Base-by-base conservation (phyloP, 2,797 vertebrate species). In the Etheostoma perlongum region DNA sequence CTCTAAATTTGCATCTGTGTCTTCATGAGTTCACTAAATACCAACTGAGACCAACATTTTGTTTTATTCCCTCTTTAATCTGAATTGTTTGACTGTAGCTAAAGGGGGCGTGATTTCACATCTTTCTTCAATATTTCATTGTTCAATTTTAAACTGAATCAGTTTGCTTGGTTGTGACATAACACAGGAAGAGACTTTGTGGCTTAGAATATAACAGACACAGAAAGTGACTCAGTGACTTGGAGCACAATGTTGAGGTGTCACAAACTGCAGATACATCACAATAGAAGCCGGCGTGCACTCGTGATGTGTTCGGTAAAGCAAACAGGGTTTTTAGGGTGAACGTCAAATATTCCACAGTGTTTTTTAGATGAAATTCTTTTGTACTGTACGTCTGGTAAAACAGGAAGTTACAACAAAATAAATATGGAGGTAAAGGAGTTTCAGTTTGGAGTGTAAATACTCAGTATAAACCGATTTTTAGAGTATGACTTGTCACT, bases 181-280 rank as follows among this genome's bases (percentile, higher is more conserved):
- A 66, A 76, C 40, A 2, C 54, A 59, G 72, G 64, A 79, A 63
- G 55, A 46, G 46, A 53, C 36, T 21, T 25, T 6, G 53, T 66
- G 51, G 33, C 63, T 64, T 10, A 6, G 27, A 51, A 55, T 59
- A 4, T 67, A 75, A 84, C 52, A 42, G 46, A 60, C 64, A 57
- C 61, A 49, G 46, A 69, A 65, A 72, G 69, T 72, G 77, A 76
- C 80, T 75, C 73, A 30, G 55, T 30, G 36, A 74, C 60, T 82
- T 67, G 74, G 55, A 75, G 67, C 60, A 49, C 25, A 55, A 76
- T 13, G 47, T 52, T 58, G 66, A 84, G 58, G 49, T 63, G 70
- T 62, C 70, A 67, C 23, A 79, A 74, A 61, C 64, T 70, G 68
- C 11, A 12, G 46, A 58, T 33, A 2, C 44, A 57, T 64, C 44